phyloP scores from a whole-genome alignment of 2,113 vertebrate species.

The Bubo blakistoni region DNA sequence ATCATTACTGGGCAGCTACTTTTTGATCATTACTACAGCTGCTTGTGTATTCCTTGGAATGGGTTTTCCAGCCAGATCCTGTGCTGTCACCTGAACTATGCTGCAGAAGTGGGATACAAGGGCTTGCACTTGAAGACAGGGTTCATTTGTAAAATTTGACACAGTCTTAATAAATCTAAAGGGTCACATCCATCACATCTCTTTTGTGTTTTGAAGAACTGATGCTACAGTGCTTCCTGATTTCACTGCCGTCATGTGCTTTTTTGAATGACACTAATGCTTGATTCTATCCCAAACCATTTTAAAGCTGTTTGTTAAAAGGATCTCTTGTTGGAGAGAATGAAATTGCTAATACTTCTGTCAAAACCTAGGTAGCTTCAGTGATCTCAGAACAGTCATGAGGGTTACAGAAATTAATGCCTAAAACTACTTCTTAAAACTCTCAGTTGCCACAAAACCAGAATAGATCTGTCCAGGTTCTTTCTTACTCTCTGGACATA shows the following conservation, averaged over 20 bases:
- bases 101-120: not conserved
- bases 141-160: not conserved
- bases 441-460: not conserved
- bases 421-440: not conserved
- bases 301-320: not conserved
- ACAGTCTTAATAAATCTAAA: not conserved
- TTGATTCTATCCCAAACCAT: not conserved
- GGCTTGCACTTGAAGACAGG: not conserved
- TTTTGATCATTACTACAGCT: not conserved
- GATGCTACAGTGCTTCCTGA: not conserved
- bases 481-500: not conserved
- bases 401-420: not conserved
- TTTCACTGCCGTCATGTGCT: not conserved
- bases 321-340: not conserved
- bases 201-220: not conserved
- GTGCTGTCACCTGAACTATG: not conserved
- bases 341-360: not conserved
- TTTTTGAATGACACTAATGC: not conserved
- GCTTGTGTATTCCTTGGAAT: not conserved
- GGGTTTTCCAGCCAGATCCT: not conserved
- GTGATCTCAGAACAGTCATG: not conserved
- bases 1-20: not conserved
- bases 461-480: not conserved
- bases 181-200: not conserved
- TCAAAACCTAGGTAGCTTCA: not conserved